Evolutionary conservation across 2,888 invertebrate genomes (phyloP).

Genomic region (Ceriagrion tenellum): DNA sequence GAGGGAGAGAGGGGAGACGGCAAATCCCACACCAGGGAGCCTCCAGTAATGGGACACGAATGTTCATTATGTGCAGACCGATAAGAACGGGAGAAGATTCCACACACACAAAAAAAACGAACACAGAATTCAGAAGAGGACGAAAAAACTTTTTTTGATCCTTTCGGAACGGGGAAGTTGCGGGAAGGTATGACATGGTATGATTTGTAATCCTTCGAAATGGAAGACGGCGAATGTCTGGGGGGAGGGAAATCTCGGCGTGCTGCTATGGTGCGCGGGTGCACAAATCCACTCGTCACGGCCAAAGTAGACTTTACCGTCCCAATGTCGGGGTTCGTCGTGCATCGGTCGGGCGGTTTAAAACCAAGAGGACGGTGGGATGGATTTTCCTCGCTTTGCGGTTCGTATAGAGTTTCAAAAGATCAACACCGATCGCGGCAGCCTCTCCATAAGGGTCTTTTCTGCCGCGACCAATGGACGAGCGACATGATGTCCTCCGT

Average conservation of each 20-base stretch:
- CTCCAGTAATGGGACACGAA: neutral
- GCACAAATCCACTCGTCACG: neutral
- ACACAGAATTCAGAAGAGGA: neutral
- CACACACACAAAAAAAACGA: neutral
- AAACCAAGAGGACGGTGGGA: too few species aligned
- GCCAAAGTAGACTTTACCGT: neutral
- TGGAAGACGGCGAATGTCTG: neutral
- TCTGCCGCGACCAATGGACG: neutral
- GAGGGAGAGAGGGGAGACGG: neutral
- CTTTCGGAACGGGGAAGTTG: neutral
- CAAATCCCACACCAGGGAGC: neutral
- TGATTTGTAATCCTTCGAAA: constrained; percentile 11
- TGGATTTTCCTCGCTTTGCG: too few species aligned
- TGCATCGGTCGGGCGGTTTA: neutral
- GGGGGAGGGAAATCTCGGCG: neutral
- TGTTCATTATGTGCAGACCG: neutral
- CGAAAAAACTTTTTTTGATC: neutral
- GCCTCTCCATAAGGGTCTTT: neutral
- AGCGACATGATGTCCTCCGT: neutral
- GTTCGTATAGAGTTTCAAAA: neutral
- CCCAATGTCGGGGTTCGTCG: neutral
- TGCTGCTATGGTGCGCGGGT: neutral
- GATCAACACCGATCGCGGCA: neutral
- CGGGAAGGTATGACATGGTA: neutral
- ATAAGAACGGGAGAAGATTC: neutral